Evolutionary conservation across 2,888 invertebrate species (phyloP).

Genomic region (Heliconius charithonia): DNA sequence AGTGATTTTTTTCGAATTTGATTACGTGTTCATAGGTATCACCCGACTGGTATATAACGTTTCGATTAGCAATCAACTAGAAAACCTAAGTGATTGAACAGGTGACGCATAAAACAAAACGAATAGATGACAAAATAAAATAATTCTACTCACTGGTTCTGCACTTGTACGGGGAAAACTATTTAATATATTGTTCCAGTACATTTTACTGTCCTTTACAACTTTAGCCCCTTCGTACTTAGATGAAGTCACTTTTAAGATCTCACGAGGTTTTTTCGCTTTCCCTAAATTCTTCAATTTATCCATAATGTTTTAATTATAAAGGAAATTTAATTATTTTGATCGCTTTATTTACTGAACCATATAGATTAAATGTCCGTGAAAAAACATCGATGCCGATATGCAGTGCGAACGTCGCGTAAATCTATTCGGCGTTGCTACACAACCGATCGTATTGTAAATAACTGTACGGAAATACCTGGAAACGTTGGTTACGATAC

Average conservation of each 20-base stretch:
- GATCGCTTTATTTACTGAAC: slow-evolving; percentile 44
- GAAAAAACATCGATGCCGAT: slow-evolving; percentile 46
- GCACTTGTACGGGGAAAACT: slow-evolving; percentile 54
- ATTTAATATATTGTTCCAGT: slow-evolving; percentile 68
- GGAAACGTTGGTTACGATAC: slow-evolving; percentile 45
- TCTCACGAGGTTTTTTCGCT: slow-evolving; percentile 59
- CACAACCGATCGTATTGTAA: slow-evolving; percentile 48
- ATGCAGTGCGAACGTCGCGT: slow-evolving; percentile 46
- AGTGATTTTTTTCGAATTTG: no score
- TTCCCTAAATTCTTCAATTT: slow-evolving; percentile 33
- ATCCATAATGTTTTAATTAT: slow-evolving; percentile 24
- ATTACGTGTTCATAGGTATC: no score
- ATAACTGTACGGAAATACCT: slow-evolving; percentile 46
- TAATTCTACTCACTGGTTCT: slow-evolving; percentile 55
- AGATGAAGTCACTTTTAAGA: slow-evolving; percentile 63
- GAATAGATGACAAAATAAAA: background rate
- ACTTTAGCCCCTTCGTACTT: slow-evolving; percentile 62
- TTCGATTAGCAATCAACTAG: no score
- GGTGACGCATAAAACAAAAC: background rate
- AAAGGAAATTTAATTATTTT: slow-evolving; percentile 33
- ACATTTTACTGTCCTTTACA: slow-evolving; percentile 64
- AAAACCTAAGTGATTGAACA: background rate
- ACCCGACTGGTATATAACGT: no score
- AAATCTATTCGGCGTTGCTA: slow-evolving; percentile 49
- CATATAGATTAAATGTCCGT: slow-evolving; percentile 48